Percentiles rank a stretch among this genome's conserved stretches.
phyloP scores from a whole-genome alignment of 2,113 vertebrate species.

The Pluvianellus socialis region DNA sequence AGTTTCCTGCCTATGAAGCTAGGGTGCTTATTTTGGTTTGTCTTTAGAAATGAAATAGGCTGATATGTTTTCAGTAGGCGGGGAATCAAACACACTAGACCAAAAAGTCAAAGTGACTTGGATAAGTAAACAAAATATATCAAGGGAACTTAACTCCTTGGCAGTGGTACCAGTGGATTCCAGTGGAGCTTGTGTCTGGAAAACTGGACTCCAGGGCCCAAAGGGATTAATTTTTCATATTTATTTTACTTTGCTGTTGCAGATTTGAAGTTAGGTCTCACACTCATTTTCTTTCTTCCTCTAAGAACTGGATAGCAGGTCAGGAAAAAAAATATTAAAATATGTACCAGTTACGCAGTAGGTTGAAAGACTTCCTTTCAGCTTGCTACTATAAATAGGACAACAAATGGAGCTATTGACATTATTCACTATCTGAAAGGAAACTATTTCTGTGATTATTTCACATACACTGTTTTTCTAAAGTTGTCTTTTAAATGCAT shows the following conservation, averaged over 20 bases:
- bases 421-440: not conserved
- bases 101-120: conserved; percentile 23
- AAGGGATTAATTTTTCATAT: conserved; percentile 58
- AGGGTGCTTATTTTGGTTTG: not conserved
- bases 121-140: conserved; percentile 16
- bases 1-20: not conserved
- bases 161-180: conserved; percentile 24
- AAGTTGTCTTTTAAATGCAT: not conserved
- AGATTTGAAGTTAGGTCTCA: conserved; percentile 21
- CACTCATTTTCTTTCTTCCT: conserved; percentile 12
- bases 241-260: conserved; percentile 44
- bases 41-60: not conserved
- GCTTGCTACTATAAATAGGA: not conserved
- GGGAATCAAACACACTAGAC: not conserved
- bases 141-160: conserved; percentile 20
- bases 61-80: not conserved
- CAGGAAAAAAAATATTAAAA: not conserved
- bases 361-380: conserved; percentile 22
- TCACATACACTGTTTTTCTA: not conserved
- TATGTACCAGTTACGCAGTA: not conserved
- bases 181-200: conserved; percentile 28
- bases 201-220: conserved; percentile 7
- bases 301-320: not conserved
- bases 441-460: not conserved
- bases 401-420: not conserved